These are phyloP conservation scores for Hylaea fasciaria DNA, from an alignment of 2,888 invertebrate species.

Conservation along the genomic window DNA sequence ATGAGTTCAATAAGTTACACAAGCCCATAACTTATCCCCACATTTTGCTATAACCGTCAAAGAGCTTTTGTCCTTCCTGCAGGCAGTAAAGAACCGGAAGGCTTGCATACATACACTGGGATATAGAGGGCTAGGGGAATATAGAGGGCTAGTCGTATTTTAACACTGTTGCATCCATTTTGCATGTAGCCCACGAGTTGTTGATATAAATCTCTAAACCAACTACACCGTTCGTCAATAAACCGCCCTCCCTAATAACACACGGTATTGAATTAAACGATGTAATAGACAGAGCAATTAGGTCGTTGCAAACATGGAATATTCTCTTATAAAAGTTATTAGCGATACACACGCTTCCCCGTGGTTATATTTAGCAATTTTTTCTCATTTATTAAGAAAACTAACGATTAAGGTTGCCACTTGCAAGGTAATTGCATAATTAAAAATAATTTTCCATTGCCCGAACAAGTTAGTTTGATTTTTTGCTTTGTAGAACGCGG, in stretches of 20 bases:
- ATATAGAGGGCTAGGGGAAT: neutral
- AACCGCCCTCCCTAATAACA: neutral
- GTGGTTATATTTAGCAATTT: slow-evolving; percentile 18
- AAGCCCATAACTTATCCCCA: neutral
- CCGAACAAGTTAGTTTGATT: neutral
- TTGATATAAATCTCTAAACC: slow-evolving; percentile 15
- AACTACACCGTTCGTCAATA: slow-evolving; percentile 18
- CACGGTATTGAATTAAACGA: slow-evolving; percentile 17
- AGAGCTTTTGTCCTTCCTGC: too few species aligned
- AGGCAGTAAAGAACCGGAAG: neutral
- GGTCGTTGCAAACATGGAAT: slow-evolving; percentile 14
- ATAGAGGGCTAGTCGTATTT: neutral
- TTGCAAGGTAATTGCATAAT: neutral
- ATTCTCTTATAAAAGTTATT: slow-evolving; percentile 14
- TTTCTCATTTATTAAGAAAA: slow-evolving; percentile 1
- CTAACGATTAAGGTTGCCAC: slow-evolving; percentile 5
- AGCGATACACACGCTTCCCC: neutral
- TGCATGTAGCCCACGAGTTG: neutral
- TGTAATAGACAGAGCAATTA: slow-evolving; percentile 19
- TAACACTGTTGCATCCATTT: neutral
- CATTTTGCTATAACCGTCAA: too few species aligned
- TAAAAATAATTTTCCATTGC: neutral
- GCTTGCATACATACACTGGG: neutral
- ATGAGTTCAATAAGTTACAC: too few species aligned
- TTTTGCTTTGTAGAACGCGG: slow-evolving; percentile 21